These are phyloP conservation scores for Drosophila suboccidentalis DNA, from an alignment of 2,888 invertebrate genomes.

Conservation along the genomic window DNA sequence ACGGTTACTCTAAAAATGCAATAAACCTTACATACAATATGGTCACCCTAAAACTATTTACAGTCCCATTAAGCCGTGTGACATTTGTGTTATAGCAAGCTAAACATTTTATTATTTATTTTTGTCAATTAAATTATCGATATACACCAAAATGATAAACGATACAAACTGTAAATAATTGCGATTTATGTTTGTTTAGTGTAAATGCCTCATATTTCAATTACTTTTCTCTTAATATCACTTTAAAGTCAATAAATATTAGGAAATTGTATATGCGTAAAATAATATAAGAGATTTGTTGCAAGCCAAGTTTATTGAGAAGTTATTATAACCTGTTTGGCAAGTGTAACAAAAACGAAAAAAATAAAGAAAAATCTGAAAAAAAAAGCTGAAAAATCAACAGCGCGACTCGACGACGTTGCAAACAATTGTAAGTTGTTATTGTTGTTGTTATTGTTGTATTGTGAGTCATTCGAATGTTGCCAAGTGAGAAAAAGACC, in stretches of 20 bases:
- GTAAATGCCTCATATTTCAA: slow-evolving; percentile 4
- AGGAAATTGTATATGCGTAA: slow-evolving; percentile 6
- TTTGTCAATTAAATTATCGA: slow-evolving; percentile 1
- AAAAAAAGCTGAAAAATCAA: slow-evolving; percentile 16
- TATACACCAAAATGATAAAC: neutral
- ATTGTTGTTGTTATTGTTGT: slow-evolving; percentile 17
- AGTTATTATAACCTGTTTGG: slow-evolving; percentile 24
- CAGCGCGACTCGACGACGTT: slow-evolving; percentile 44
- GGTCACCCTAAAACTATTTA: neutral
- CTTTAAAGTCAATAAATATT: slow-evolving; percentile 6
- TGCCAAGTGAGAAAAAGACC: slow-evolving; percentile 30
- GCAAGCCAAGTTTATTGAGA: slow-evolving; percentile 16
- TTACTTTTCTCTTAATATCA: neutral
- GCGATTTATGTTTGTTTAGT: slow-evolving; percentile 2
- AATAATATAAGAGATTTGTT: slow-evolving; percentile 5
- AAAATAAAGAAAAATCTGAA: neutral
- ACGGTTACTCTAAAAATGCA: neutral
- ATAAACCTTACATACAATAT: neutral
- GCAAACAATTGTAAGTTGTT: slow-evolving; percentile 54
- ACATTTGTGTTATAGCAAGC: neutral
- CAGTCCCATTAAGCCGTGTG: no score
- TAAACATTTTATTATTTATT: neutral
- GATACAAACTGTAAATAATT: slow-evolving; percentile 3
- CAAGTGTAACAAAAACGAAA: slow-evolving; percentile 15
- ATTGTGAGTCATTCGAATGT: slow-evolving; percentile 52